Base-by-base conservation (phyloP, 2,888 invertebrate species). In the Pteria penguin region DNA sequence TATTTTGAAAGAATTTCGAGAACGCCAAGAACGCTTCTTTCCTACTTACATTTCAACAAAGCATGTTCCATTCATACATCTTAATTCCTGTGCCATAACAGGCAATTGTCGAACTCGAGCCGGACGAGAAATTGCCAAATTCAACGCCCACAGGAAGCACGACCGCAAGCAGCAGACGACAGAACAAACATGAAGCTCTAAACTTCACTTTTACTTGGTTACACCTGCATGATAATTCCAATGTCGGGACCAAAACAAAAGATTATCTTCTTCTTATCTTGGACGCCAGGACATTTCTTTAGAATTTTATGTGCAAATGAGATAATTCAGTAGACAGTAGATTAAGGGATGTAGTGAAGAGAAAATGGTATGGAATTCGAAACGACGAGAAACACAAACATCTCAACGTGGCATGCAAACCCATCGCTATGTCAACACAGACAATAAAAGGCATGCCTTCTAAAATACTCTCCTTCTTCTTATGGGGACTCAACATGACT, bases 221-320 rank as follows among this genome's bases (percentile, higher is more conserved):
- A 65, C 63, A 65, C 63, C 63, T 65, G 63, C 63, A 65, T 24
- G 63, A 65, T 65, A 65, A 36, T 36, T 36, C 63, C 63, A 45
- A 65, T 18, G 36, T 22, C 63, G 22, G 63, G 63, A 26, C 63
- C 63, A 65, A 65, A 65, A 32, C 26, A 31, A 36, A 45, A 24
- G 36, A 65, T 65, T 65, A 65, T 65, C 63, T 36, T 33, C 33
- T 32, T 27, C 36, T 65, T 65, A 65, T 65, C 63, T 65, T 45
- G 63, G 63, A 65, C 33, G 45, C 63, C 63, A 36, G 27, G 63
- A 36, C 63, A 65, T 65, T 32, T 65, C 36, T 65, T 45, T 45
- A 45, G 45, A 45, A 45, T 14, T 45, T 45, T 45, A 8, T 45
- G 45, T 45, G 45, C 45, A 45, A 45, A 45, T 45, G 8, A 45